Evolutionary conservation across 2,797 vertebrate species (phyloP).

Genomic region (Platalea minor): DNA sequence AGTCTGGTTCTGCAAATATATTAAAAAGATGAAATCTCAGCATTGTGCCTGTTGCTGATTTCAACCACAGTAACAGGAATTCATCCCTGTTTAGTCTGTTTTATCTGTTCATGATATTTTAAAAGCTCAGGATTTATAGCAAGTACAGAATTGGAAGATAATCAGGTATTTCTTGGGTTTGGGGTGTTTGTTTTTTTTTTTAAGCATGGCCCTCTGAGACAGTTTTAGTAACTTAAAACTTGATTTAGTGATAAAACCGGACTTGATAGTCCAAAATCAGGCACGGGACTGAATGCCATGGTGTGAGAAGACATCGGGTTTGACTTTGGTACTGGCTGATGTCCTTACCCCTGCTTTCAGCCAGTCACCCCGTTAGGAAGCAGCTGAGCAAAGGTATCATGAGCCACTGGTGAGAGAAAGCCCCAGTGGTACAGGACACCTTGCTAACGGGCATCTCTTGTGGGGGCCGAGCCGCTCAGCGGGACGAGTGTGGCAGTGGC

Average conservation of each 20-base stretch:
- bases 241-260: not conserved
- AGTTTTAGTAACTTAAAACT: not conserved
- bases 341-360: not conserved
- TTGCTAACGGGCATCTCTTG: not conserved
- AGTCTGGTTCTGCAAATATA: not conserved
- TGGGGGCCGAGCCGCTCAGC: not conserved
- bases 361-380: not conserved
- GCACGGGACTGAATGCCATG: not conserved
- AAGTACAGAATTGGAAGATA: not conserved
- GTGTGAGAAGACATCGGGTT: not conserved
- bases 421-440: rapidly evolving
- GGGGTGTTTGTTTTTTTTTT: not conserved
- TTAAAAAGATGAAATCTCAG: not conserved
- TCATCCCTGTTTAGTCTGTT: not conserved
- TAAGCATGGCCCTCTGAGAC: not conserved
- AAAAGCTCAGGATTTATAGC: not conserved
- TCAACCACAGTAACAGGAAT: not conserved
- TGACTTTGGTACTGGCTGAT: not conserved
- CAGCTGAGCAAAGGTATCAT: not conserved
- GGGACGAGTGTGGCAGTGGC: rapidly evolving
- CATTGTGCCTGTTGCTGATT: not conserved
- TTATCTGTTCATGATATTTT: not conserved
- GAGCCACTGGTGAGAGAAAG: not conserved
- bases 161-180: not conserved
- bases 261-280: not conserved